phyloP scores from a whole-genome alignment of 37 sponge, comb jelly and placozoan species.

The Chondrosia reniformis region DNA sequence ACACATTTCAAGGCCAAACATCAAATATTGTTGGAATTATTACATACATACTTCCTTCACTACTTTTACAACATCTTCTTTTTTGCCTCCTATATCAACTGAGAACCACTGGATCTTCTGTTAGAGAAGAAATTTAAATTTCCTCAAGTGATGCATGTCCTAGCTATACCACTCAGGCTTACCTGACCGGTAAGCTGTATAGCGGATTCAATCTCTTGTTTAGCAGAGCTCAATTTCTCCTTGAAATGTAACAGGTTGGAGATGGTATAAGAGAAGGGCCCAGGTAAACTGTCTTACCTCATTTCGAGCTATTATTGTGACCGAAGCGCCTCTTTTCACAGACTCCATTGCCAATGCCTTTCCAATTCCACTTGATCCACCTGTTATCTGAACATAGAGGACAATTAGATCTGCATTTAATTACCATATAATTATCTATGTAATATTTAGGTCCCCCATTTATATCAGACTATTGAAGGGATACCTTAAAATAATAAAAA shows the following conservation, averaged over 20 bases:
- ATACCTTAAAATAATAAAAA: too few species aligned
- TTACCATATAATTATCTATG: too few species aligned
- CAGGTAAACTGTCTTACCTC: conserved; percentile 49
- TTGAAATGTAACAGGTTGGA: background rate
- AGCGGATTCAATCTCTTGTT: background rate
- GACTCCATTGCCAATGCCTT: conserved; percentile 65
- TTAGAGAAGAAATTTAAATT: background rate
- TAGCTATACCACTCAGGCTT: too few species aligned
- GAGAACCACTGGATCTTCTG: conserved; percentile 41
- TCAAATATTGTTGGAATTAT: background rate
- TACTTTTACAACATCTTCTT: background rate
- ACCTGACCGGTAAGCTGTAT: background rate
- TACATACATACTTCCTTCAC: conserved; percentile 18
- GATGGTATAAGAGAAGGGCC: too few species aligned
- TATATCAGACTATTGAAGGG: too few species aligned
- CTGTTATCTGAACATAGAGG: conserved; percentile 62
- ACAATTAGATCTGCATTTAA: too few species aligned
- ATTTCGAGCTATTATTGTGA: conserved; percentile 78
- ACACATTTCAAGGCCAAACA: background rate
- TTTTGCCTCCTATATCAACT: conserved; percentile 38
- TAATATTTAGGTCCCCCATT: too few species aligned
- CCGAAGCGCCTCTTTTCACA: conserved; percentile 56
- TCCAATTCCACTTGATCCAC: conserved; percentile 91
- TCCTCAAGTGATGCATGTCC: background rate
- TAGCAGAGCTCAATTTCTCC: background rate